phyloP scores from a whole-genome alignment of 2,113 vertebrate genomes.

The Cyphomyrus discorhynchus region DNA sequence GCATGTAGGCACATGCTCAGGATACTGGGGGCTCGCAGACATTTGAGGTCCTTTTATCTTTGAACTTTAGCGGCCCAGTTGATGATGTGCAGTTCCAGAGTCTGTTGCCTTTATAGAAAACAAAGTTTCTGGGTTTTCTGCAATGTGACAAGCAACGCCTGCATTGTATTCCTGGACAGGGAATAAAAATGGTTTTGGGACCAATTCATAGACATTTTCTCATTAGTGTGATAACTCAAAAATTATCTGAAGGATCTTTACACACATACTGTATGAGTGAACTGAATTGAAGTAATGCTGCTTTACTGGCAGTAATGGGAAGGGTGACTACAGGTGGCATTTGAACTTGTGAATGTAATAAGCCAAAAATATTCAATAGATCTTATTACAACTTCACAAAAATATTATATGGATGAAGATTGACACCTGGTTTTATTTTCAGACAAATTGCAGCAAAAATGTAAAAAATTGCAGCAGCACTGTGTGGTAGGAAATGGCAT shows the following conservation, averaged over 20 bases:
- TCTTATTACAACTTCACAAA: not conserved
- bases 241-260: not conserved
- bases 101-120: not conserved
- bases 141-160: not conserved
- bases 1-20: not conserved
- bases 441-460: not conserved
- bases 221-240: not conserved
- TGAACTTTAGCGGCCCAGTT: not conserved
- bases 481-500: not conserved
- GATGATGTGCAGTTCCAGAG: not conserved
- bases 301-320: not conserved
- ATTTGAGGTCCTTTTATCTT: not conserved
- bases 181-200: not conserved
- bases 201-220: not conserved
- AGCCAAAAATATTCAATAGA: not conserved
- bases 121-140: not conserved
- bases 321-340: not conserved
- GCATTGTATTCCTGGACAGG: not conserved
- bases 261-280: not conserved
- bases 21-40: not conserved
- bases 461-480: not conserved
- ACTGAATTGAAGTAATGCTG: not conserved
- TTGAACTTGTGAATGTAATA: not conserved
- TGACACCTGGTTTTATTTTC: not conserved
- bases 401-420: not conserved